Base-by-base conservation (phyloP, 2,113 vertebrate species). In the Dinomys branickii region DNA sequence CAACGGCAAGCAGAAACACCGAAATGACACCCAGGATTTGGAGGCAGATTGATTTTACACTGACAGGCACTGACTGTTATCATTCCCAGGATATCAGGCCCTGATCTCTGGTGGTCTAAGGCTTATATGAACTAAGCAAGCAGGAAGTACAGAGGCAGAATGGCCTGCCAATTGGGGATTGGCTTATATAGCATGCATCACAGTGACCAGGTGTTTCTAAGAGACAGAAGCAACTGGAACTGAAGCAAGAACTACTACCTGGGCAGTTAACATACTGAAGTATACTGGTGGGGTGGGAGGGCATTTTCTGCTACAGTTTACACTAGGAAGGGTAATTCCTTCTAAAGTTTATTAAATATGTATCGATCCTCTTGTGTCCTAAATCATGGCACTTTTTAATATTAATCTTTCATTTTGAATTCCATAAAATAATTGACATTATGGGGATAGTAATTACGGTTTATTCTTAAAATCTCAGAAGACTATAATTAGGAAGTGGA, bases 341-440 rank as follows among this genome's bases (percentile, higher is more conserved):
- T 75, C 59, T 82, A 59, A 63, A 3, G 22, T 24, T n/a, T 50
- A 67, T 89, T 83, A 96, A 82, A 71, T 83, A 71, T 38, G 5
- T 77, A 81, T 88, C 38, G 75, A 69, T 54, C 50, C 24, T 41
- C 13, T 63, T 63, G 47, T 84, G 33, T 77, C 41, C 83, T 87
- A 61, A 93, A 59, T 90, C 41, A 26, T 38, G 80, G 85, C 61
- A 33, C 38, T 85, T 86, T 71, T 94, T 35, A 69, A 71, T 75
- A 73, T 87, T 96, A 91, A 93, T 93, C 85, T 93, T 97, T 56
- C 81, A 87, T 44, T 77, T 94, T 90, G 58, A 86, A 94, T 85
- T 94, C 20, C 19, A 77, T 96, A 90, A 95, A 94, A 92, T 95
- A 97, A 96, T 95, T 96, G 88, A 85, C 44, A 58, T 90, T 63